Evolutionary conservation across 1,140 invertebrate species (phyloP).

Genomic region (Ceratitis capitata): DNA sequence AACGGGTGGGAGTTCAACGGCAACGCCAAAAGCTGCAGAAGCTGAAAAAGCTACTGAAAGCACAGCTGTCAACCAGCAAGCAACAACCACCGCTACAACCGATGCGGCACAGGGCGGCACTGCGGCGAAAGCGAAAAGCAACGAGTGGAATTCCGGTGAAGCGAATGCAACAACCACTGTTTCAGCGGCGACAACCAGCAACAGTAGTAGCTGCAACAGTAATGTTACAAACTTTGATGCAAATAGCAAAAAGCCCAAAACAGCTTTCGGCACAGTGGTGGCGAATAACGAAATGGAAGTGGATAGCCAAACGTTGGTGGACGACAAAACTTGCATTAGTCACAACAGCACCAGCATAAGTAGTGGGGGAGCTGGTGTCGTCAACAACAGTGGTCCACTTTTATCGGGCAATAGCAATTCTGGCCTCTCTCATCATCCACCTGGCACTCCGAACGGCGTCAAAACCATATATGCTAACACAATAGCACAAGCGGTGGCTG

Average conservation of each 20-base stretch:
- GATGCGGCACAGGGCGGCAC: conserved; percentile 13
- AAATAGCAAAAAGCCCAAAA: neutral
- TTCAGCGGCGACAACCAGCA: neutral
- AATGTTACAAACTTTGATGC: conserved; percentile 1
- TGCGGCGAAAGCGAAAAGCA: conserved; percentile 25
- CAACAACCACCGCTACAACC: conserved; percentile 19
- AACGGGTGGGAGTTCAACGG: conserved; percentile 8
- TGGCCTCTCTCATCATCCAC: conserved; percentile 9
- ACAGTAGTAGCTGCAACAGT: neutral
- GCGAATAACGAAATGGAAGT: conserved; percentile 13
- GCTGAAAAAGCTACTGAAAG: conserved; percentile 31
- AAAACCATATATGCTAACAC: conserved; percentile 43
- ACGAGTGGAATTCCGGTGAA: conserved; percentile 3
- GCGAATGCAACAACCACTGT: neutral
- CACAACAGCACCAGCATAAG: neutral
- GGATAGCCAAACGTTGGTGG: neutral
- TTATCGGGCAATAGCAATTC: neutral
- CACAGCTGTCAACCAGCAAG: neutral
- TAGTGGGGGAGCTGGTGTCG: neutral
- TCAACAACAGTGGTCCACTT: neutral
- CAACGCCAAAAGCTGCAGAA: neutral
- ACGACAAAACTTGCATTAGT: neutral
- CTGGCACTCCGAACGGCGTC: conserved; percentile 44
- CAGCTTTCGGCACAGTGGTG: neutral
- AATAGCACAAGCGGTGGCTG: conserved; percentile 37